These are phyloP conservation scores for Drosophila affinis DNA, from an alignment of 2,888 invertebrate species.

Conservation along the genomic window DNA sequence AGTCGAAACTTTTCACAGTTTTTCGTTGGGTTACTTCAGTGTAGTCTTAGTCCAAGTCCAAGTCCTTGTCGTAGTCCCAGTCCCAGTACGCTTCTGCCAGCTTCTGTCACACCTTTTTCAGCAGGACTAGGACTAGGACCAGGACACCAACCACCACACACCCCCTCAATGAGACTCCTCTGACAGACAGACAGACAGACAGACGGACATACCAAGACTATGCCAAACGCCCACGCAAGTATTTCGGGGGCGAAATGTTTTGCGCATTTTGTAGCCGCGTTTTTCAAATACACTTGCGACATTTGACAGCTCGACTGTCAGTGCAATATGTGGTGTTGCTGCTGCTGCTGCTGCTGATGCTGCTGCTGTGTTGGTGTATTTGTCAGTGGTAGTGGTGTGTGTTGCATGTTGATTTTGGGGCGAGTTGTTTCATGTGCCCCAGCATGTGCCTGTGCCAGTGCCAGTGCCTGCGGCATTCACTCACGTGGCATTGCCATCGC, in stretches of 20 bases:
- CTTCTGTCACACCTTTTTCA: neutral
- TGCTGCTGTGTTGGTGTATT: conserved; percentile 21
- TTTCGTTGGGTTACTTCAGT: neutral
- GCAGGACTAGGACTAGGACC: neutral
- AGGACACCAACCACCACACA: neutral
- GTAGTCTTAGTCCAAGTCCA: neutral
- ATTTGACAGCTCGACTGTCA: conserved; percentile 74
- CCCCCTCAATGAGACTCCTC: neutral
- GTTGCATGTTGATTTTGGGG: conserved; percentile 70
- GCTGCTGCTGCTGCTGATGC: conserved; percentile 2
- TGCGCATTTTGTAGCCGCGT: conserved; percentile 65
- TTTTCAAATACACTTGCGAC: conserved; percentile 74
- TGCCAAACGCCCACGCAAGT: conserved; percentile 31
- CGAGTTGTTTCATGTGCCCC: conserved; percentile 43
- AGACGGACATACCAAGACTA: conserved; percentile 13
- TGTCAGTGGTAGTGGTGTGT: conserved; percentile 1
- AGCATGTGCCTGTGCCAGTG: conserved; percentile 18
- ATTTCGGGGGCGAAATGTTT: conserved; percentile 57
- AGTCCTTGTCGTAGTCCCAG: neutral
- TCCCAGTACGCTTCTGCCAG: neutral
- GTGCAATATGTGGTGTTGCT: conserved; percentile 44
- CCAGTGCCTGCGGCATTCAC: conserved; percentile 64
- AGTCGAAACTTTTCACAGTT: neutral
- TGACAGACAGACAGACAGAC: conserved; percentile 1
- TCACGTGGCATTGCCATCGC: conserved; percentile 35